phyloP scores from a whole-genome alignment of 2,113 vertebrate species.

The Mola mola region DNA sequence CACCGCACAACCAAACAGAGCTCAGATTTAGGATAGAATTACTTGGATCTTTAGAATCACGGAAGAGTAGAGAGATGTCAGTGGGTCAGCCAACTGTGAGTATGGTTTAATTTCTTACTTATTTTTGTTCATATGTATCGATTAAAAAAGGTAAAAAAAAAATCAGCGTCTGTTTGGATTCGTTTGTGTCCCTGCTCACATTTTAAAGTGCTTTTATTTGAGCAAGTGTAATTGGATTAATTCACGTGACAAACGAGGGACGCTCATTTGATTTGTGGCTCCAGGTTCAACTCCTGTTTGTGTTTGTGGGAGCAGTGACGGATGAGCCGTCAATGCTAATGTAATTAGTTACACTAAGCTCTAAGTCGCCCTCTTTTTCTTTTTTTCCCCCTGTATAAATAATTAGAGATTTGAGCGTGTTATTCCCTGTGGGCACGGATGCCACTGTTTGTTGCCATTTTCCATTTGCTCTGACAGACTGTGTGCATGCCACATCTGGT shows the following conservation, averaged over 20 bases:
- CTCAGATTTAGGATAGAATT: too few species aligned
- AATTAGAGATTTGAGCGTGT: constrained; percentile 6
- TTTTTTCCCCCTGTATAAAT: constrained; percentile 16
- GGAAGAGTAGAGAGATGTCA: too few species aligned
- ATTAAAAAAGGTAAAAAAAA: too few species aligned
- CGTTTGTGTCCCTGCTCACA: background rate
- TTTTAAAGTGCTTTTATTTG: constrained; percentile 32
- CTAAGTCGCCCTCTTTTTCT: background rate
- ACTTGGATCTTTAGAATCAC: too few species aligned
- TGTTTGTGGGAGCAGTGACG: constrained; percentile 28
- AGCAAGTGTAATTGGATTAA: constrained; percentile 48
- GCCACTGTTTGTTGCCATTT: constrained; percentile 27
- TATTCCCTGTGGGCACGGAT: constrained; percentile 45
- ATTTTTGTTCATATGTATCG: too few species aligned
- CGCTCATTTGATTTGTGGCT: constrained; percentile 56
- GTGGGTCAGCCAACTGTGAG: too few species aligned
- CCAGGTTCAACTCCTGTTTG: constrained; percentile 16
- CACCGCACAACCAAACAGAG: too few species aligned
- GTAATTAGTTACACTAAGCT: constrained; percentile 56
- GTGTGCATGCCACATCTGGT: constrained; percentile 51
- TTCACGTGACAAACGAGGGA: constrained; percentile 44
- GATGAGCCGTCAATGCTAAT: constrained; percentile 52
- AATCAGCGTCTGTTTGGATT: background rate
- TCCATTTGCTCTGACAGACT: constrained; percentile 42
- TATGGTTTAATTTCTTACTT: too few species aligned